Evolutionary conservation across 2,888 invertebrate genomes (phyloP).

Genomic region (Limenitis camilla): DNA sequence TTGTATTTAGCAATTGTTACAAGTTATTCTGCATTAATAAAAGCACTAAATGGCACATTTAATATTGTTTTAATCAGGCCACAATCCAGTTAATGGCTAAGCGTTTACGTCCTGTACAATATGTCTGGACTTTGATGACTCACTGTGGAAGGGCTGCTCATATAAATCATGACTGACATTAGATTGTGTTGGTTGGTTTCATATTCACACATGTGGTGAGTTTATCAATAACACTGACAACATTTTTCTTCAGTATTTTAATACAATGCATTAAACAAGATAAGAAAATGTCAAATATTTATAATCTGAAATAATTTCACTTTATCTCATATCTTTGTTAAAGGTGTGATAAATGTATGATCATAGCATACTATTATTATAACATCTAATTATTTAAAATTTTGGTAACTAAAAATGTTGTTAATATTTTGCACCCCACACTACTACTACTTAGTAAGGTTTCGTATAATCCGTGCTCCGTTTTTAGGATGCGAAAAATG

Average conservation of each 20-base stretch:
- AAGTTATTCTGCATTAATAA: constrained; percentile 11
- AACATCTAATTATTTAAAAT: background rate
- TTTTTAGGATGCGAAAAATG: too few relatives aligned
- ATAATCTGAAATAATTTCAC: constrained; percentile 15
- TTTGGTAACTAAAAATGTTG: too few relatives aligned
- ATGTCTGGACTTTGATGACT: constrained; percentile 14
- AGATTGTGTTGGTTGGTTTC: constrained; percentile 4
- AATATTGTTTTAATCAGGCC: background rate
- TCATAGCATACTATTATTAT: background rate
- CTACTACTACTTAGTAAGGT: too few relatives aligned
- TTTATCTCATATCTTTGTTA: constrained; percentile 8
- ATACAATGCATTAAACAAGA: constrained; percentile 9
- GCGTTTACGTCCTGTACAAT: constrained; percentile 14
- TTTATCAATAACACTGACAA: too few relatives aligned
- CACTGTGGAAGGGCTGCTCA: constrained; percentile 17
- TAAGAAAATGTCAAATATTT: constrained; percentile 11
- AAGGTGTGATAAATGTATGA: background rate
- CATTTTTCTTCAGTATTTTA: too few relatives aligned
- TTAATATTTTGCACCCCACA: too few relatives aligned
- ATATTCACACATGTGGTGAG: constrained; percentile 1
- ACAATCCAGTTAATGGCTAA: constrained; percentile 6
- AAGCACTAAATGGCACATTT: constrained; percentile 5
- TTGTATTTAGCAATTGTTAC: too few relatives aligned
- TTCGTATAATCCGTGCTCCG: too few relatives aligned
- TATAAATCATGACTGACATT: constrained; percentile 14